phyloP scores from a whole-genome alignment of 2,797 vertebrate genomes.

The Mycteria americana region DNA sequence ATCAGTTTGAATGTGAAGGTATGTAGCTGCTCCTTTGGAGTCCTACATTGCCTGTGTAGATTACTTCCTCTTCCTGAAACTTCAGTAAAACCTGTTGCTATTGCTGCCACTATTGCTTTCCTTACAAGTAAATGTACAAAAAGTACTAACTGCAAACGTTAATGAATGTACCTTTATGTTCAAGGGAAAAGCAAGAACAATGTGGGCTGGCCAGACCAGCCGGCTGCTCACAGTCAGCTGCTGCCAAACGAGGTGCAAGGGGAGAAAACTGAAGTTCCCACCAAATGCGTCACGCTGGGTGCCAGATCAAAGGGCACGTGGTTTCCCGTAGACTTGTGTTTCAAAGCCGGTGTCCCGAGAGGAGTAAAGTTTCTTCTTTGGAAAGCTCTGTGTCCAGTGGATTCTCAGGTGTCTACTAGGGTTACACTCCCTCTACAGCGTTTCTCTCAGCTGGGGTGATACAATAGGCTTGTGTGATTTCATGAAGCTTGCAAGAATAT shows the following conservation, averaged over 20 bases:
- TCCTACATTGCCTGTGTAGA: not conserved
- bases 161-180: not conserved
- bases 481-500: not conserved
- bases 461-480: not conserved
- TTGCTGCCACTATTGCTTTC: not conserved
- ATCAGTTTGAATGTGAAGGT: not conserved
- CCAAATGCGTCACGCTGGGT: conserved; percentile 42
- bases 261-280: not conserved
- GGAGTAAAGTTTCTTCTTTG: conserved; percentile 41
- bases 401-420: conserved; percentile 21
- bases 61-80: not conserved
- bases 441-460: not conserved
- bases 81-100: not conserved
- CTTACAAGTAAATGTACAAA: not conserved
- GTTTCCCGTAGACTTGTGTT: conserved; percentile 60
- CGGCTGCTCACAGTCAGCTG: not conserved
- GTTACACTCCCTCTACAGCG: not conserved
- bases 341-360: conserved; percentile 9
- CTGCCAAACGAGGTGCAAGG: conserved; percentile 27
- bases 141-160: not conserved
- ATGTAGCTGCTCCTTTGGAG: not conserved
- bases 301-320: conserved; percentile 19
- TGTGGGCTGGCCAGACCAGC: not conserved
- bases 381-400: not conserved
- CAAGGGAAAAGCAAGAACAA: not conserved